Evolutionary conservation across 1,140 invertebrate species (phyloP), one percentile per base, ranked within the genome.

Genomic region (Hormaphis cornu): DNA sequence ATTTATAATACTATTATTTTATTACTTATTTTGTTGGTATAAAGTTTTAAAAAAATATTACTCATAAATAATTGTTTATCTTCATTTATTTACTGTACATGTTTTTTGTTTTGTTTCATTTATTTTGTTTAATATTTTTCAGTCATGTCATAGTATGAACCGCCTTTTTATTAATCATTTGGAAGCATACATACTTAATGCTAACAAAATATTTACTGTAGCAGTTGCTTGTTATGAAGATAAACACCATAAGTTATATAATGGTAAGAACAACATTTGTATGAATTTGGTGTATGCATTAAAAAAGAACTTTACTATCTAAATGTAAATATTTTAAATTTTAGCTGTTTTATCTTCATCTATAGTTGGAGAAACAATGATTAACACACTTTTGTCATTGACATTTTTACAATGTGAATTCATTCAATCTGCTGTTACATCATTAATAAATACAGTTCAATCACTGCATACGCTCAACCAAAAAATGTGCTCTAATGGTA

Each of bases 371-470:
- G 61, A 66, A 48, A 66, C 44, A 22, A 50, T 66, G 61, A 50
- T 66, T n/a, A 66, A 48, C 35, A 66, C 61, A 22, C 5, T 66
- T 22, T 50, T 50, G 33, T 66, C 61, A 16, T 48, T 66, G 1
- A 50, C 44, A 48, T 66, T 66, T 50, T 48, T 50, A n/a, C 44
- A 50, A 66, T 50, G 61, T 50, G 42, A 48, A 33, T 44, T 35
- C n/a, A 48, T 50, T 66, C 61, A 50, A 50, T 18, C 61, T 48
- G 7, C 50, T 5, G n/a, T 66, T 33, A 48, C 61, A 33, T 33
- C 61, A 26, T 66, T 66, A 66, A 50, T 48, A 48, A 66, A 66
- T 66, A 66, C 61, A 48, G 44, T 66, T 22, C 44, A 66, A 50
- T 66, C 61, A 10, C 44, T 66, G 16, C 61, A 66, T 66, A 33